Evolutionary conservation across 1,140 invertebrate genomes (phyloP), one percentile per base, ranked within the genome.

Genomic region (Sycobia sp.): DNA sequence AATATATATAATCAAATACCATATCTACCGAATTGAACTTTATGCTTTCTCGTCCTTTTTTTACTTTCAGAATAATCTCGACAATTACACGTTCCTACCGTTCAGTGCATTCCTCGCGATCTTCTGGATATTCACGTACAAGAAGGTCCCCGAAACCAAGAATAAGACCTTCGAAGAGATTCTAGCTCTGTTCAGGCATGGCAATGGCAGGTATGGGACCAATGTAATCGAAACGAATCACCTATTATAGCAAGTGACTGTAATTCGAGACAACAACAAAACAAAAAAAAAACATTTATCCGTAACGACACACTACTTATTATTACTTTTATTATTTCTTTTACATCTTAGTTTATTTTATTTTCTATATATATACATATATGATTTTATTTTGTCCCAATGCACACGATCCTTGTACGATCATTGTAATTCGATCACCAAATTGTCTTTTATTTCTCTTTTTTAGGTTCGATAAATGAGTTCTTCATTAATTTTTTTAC

Each of bases 121-220:
- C 80, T 99, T 97, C 86, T 96, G 93, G 92, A 91, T 95, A 82
- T 98, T 97, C 86, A 97, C 95, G 49, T 97, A 97, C 84, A 93
- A 94, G 84, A 94, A 94, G 87, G 95, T 98, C 77, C 96, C 96
- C 76, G 96, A 99, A 88, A 99, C 96, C 66, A 98, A 98, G 85
- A 97, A 97, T 83, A 96, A 96, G 85, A 97, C 95, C 66, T 96
- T 97, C 80, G 95, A 98, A 85, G 95, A 99, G 82, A 97, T 98
- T 77, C 85, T 94, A 75, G 91, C 92, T 68, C 84, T 96, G 72
- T 96, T 96, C 86, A 87, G 91, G 73, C 90, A 91, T 80, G 89
- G 88, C 73, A 91, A 92, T 80, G 90, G 89, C 84, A 92, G 91
- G 91, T 93, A 86, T 85, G 88, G 75, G 64, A 69, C 61, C n/a